Evolutionary conservation across 2,797 vertebrate genomes (phyloP), one percentile per base, ranked within the genome.

Genomic region (Leptodactylus fallax): DNA sequence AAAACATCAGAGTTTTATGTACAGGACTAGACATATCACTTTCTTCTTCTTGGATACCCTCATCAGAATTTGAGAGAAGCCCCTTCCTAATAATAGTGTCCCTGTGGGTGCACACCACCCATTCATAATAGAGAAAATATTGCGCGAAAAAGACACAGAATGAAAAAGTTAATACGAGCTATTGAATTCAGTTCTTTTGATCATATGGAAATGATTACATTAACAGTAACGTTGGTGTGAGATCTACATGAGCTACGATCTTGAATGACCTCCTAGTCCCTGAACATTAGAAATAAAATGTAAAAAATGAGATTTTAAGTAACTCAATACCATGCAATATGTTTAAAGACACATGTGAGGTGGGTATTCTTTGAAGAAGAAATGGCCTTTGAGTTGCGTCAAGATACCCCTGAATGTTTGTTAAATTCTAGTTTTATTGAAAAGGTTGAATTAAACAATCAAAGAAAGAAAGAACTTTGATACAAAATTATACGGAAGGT

Each of bases 371-470:
- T 86, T 83, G 84, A 86, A 79, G 78, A 85, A 85, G 79, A 86
- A 65, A 77, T 17, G 60, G n/a, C 58, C 79, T 86, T 89, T 89
- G 60, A 83, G 76, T 23, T 65, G 82, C 78, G 84, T 83, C 88
- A 83, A 86, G 84, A 86, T 82, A 78, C 61, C 72, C 58, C 72
- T 36, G 79, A 71, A 79, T 83, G 61, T 83, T 85, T 89, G 72
- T 78, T 85, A 72, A 61, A 72, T 85, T 82, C 58, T 81, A 77
- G 78, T 79, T 74, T 88, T 55, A 49, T 80, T 88, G 65, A 85
- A 89, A 89, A 89, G 84, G 84, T 89, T 83, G 80, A 89, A 89
- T 89, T 78, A 79, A 83, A 89, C 85, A 89, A 86, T 86, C 85
- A 89, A 89, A 89, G 79, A 79, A 83, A 89, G 81, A 47, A 51